Evolutionary conservation across 2,113 vertebrate species (phyloP).

Genomic region (Turdus rufiventris): DNA sequence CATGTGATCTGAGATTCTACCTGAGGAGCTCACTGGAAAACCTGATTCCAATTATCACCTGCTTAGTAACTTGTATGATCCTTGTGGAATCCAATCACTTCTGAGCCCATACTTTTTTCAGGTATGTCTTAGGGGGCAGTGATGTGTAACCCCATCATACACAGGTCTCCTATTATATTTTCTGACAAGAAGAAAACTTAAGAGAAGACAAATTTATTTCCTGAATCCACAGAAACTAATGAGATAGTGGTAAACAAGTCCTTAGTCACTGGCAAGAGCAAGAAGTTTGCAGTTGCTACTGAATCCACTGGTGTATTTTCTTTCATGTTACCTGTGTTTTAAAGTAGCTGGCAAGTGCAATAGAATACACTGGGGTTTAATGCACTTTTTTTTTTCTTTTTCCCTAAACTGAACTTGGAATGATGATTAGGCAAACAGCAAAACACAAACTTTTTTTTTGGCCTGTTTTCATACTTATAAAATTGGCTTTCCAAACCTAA

Average conservation of each 20-base stretch:
- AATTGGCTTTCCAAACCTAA: background rate
- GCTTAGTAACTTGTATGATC: background rate
- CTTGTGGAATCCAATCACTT: background rate
- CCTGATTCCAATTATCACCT: background rate
- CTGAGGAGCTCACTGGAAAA: background rate
- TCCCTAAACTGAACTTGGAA: background rate
- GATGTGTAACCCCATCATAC: background rate
- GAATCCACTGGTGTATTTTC: background rate
- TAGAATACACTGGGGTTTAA: background rate
- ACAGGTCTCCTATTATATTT: background rate
- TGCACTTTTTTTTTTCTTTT: accelerated
- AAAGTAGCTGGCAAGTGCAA: background rate
- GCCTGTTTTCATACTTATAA: background rate
- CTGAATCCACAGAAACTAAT: background rate
- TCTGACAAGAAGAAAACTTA: background rate
- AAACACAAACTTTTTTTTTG: background rate
- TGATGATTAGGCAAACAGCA: background rate
- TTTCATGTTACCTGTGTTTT: background rate
- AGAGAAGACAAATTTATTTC: background rate
- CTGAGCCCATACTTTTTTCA: background rate
- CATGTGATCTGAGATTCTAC: background rate
- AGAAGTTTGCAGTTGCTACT: background rate
- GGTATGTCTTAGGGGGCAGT: background rate
- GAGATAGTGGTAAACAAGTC: background rate
- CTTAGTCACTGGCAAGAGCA: background rate